Conservation (phyloP, 1,140 invertebrate species). For the Parapsyche elsis region DNA sequence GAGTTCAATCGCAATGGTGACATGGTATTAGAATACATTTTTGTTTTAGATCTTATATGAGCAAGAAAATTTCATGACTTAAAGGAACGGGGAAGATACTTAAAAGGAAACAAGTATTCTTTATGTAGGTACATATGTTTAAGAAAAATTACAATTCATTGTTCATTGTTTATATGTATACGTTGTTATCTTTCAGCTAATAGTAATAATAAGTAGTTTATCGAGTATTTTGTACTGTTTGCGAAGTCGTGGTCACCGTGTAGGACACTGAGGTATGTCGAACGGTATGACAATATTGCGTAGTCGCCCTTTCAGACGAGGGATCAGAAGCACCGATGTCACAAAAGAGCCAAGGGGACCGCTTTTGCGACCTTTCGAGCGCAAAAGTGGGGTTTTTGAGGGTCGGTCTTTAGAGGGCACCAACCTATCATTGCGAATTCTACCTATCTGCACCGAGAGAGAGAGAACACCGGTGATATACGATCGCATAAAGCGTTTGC, state of each 20-base stretch:
- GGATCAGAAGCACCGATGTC: constrained; percentile 11
- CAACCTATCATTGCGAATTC: background rate
- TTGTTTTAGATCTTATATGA: too few relatives aligned
- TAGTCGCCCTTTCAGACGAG: constrained; percentile 36
- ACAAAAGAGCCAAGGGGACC: background rate
- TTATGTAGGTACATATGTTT: too few relatives aligned
- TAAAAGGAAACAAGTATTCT: too few relatives aligned
- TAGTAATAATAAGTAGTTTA: too few relatives aligned
- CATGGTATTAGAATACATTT: too few relatives aligned
- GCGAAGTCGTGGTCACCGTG: background rate
- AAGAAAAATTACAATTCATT: too few relatives aligned
- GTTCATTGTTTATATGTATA: too few relatives aligned
- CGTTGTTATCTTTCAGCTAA: too few relatives aligned
- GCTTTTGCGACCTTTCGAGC: constrained; percentile 21
- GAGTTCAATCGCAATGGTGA: too few relatives aligned
- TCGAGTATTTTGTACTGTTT: background rate
- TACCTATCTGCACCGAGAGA: background rate
- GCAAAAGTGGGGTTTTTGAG: constrained; percentile 14
- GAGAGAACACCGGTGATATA: constrained; percentile 11
- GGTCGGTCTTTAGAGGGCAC: background rate
- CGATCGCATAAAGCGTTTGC: constrained; percentile 13
- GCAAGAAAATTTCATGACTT: too few relatives aligned
- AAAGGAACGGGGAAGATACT: too few relatives aligned
- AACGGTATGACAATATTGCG: constrained; percentile 41
- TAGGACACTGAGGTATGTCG: constrained; percentile 19